These are phyloP conservation scores for Dicyrtomina minuta DNA, from an alignment of 2,888 invertebrate genomes.

Conservation along the genomic window DNA sequence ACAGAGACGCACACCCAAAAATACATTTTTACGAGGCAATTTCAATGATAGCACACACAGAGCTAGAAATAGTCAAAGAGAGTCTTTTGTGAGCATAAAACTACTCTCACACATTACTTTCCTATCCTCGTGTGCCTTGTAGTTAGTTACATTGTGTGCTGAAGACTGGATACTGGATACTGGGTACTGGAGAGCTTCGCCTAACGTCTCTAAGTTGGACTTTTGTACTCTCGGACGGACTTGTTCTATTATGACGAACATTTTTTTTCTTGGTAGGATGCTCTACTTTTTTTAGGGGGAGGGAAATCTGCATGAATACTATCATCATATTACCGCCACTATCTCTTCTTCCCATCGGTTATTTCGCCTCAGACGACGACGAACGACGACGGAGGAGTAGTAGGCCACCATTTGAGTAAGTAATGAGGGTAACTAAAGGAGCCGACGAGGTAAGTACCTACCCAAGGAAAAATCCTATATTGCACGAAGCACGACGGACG, in stretches of 20 bases:
- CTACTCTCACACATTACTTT: neutral
- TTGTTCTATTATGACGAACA: slow-evolving; percentile 1
- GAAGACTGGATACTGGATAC: no score
- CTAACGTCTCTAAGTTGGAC: no score
- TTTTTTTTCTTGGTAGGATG: no score
- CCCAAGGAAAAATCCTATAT: neutral
- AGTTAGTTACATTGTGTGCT: no score
- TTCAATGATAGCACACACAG: neutral
- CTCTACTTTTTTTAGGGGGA: slow-evolving; percentile 4
- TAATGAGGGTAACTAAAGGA: slow-evolving; percentile 10
- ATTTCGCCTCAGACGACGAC: neutral
- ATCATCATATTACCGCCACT: slow-evolving; percentile 6
- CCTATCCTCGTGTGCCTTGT: neutral
- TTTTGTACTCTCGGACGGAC: no score
- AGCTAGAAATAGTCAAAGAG: slow-evolving; percentile 3
- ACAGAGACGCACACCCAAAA: slow-evolving; percentile 1
- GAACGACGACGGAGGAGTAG: no score
- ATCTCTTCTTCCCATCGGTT: neutral
- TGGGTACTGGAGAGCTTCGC: no score
- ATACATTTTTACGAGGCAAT: slow-evolving; percentile 23
- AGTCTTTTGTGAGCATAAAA: neutral
- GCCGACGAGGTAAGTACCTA: slow-evolving; percentile 4
- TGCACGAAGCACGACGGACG: no score
- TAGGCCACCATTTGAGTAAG: neutral
- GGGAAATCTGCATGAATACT: slow-evolving; percentile 15